These are phyloP conservation scores for Nilaparvata lugens DNA, from an alignment of 1,140 invertebrate species.

Conservation along the genomic window DNA sequence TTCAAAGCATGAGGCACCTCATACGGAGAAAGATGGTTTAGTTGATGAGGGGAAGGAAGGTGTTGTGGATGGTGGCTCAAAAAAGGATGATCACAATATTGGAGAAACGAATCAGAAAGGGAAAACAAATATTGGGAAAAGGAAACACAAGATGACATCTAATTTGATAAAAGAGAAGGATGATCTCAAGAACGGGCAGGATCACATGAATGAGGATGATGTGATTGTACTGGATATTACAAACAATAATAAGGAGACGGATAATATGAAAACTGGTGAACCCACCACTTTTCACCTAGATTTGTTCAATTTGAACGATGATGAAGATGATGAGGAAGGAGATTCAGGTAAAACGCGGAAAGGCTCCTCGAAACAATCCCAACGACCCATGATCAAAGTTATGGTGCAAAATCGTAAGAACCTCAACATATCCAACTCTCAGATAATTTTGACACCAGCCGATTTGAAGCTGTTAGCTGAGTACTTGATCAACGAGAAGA, in stretches of 20 bases:
- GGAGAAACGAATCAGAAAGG: neutral
- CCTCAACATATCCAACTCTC: neutral
- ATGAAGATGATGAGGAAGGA: neutral
- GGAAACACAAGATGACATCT: neutral
- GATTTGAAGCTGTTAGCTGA: constrained; percentile 17
- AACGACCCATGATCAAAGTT: neutral
- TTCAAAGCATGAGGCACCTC: neutral
- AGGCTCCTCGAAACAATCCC: neutral
- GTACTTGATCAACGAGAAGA: constrained; percentile 17
- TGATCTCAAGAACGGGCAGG: neutral
- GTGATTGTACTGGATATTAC: neutral
- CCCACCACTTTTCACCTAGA: neutral
- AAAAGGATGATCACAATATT: neutral
- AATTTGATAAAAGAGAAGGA: neutral
- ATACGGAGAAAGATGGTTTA: neutral
- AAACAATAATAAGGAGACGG: neutral
- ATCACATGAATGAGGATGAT: neutral
- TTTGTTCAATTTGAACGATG: neutral
- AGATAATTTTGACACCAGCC: constrained; percentile 14
- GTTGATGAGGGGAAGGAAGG: neutral
- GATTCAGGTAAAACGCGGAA: neutral
- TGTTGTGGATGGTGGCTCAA: neutral
- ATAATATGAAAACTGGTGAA: neutral
- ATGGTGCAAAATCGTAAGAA: neutral
- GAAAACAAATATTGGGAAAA: neutral